phyloP scores from a whole-genome alignment of 2,113 vertebrate species.

The Raja brachyura region DNA sequence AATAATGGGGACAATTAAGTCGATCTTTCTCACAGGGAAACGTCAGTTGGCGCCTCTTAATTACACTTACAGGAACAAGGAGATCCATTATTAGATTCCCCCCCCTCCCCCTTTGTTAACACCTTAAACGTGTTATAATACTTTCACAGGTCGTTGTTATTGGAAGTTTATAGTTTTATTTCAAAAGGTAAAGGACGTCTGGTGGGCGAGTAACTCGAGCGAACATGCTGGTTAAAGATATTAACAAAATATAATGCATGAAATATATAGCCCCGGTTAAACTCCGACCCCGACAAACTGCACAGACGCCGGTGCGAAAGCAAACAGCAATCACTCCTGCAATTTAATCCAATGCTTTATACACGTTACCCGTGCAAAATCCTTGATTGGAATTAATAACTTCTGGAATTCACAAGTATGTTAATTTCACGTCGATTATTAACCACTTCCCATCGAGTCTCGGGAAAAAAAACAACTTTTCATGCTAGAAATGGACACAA shows the following conservation, averaged over 20 bases:
- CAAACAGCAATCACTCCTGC: background rate
- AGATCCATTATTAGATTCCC: conserved; percentile 51
- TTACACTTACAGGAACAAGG: conserved; percentile 52
- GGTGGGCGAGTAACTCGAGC: background rate
- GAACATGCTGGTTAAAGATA: background rate
- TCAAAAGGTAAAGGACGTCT: conserved; percentile 39
- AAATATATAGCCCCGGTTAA: background rate
- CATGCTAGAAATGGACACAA: too few species aligned
- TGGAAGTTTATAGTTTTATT: conserved; percentile 38
- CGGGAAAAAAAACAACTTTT: too few species aligned
- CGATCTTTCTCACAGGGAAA: conserved; percentile 50
- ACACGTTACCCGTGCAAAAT: background rate
- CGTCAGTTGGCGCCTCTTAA: conserved; percentile 47
- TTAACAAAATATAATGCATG: background rate
- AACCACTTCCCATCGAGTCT: too few species aligned
- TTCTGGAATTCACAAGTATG: background rate
- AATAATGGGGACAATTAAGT: background rate
- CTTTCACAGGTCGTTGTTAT: conserved; percentile 42
- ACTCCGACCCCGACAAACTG: background rate
- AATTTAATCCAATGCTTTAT: background rate
- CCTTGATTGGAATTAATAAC: conserved; percentile 26
- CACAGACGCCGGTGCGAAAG: background rate
- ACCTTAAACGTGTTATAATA: conserved; percentile 52
- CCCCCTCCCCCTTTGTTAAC: conserved; percentile 44
- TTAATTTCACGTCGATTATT: too few species aligned